phyloP scores from a whole-genome alignment of 2,888 invertebrate species.

The Polia nebulosa region DNA sequence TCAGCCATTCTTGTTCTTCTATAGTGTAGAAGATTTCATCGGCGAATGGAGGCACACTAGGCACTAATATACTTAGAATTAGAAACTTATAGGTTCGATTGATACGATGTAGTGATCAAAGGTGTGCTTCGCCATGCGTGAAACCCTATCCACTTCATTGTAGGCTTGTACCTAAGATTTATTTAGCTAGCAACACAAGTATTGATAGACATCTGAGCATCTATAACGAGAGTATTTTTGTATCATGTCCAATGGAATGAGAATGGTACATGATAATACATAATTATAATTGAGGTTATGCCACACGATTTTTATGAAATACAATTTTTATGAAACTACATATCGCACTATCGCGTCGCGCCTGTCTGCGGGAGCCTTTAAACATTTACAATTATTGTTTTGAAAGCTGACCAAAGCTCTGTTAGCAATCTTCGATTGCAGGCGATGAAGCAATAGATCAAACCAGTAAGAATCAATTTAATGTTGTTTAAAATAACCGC shows the following conservation, averaged over 20 bases:
- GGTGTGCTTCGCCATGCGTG: constrained; percentile 14
- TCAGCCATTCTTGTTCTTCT: background rate
- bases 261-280: background rate
- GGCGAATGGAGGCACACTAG: background rate
- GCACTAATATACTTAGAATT: background rate
- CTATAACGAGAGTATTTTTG: background rate
- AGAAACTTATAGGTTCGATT: constrained; percentile 15
- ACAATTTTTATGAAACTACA: no score
- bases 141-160: constrained; percentile 2
- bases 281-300: no score
- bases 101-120: constrained; percentile 30
- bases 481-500: constrained; percentile 5
- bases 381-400: background rate
- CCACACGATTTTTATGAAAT: no score
- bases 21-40: background rate
- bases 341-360: no score
- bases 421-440: background rate
- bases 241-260: background rate
- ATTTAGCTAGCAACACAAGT: background rate
- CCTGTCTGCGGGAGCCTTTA: no score
- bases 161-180: constrained; percentile 5
- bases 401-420: background rate
- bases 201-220: background rate
- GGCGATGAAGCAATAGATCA: background rate
- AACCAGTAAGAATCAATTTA: background rate